Evolutionary conservation across 37 sponge, comb jelly and placozoan species (phyloP).

Genomic region (Axinella damicornis): DNA sequence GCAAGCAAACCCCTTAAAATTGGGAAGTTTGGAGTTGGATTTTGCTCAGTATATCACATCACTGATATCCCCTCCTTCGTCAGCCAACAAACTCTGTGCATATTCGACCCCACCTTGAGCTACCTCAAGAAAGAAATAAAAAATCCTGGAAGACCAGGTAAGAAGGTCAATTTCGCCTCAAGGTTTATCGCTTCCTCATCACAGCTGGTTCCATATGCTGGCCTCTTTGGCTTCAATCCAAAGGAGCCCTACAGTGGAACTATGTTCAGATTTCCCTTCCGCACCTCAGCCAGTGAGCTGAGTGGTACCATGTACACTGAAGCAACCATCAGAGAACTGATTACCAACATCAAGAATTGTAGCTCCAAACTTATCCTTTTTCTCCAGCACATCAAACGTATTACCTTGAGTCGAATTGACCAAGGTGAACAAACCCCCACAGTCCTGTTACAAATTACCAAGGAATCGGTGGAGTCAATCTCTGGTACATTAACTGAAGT

Average conservation of each 20-base stretch:
- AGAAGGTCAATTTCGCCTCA: slow-evolving; percentile 33
- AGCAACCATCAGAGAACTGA: slow-evolving; percentile 13
- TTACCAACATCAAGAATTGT: slow-evolving; percentile 11
- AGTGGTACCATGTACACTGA: slow-evolving; percentile 55
- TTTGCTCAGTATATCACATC: slow-evolving; percentile 81
- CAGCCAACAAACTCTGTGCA: slow-evolving; percentile 49
- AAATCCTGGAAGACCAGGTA: slow-evolving; percentile 51
- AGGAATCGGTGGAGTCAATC: not conserved
- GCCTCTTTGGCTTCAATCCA: slow-evolving; percentile 51
- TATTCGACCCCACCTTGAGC: slow-evolving; percentile 76
- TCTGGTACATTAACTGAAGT: not conserved
- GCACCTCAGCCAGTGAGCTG: slow-evolving; percentile 49
- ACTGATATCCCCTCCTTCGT: slow-evolving; percentile 79
- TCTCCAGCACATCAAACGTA: slow-evolving; percentile 33
- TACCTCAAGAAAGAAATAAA: slow-evolving; percentile 49
- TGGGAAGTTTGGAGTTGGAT: slow-evolving; percentile 80
- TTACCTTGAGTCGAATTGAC: slow-evolving; percentile 38
- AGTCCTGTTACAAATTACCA: not conserved
- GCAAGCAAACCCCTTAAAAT: slow-evolving; percentile 52
- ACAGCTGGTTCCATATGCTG: slow-evolving; percentile 69
- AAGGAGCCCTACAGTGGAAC: slow-evolving; percentile 41
- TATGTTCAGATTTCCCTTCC: slow-evolving; percentile 73
- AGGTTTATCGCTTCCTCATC: slow-evolving; percentile 19
- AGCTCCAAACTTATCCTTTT: slow-evolving; percentile 65
- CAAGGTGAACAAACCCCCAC: not conserved